Conservation (phyloP, 2,797 vertebrate species). For the Sebastes diaconus region DNA sequence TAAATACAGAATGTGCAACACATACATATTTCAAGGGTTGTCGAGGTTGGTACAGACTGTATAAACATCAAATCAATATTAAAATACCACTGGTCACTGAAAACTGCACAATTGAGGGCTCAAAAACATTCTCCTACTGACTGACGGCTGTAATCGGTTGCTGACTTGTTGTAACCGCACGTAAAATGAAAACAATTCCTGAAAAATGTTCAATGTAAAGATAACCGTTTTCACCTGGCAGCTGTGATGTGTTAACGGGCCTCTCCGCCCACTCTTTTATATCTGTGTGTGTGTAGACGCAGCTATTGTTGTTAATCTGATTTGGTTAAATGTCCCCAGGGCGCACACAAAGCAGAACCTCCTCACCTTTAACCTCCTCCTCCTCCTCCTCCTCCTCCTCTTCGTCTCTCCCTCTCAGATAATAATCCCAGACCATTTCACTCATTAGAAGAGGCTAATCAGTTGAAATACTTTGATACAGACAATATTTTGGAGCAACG, state of each 20-base stretch:
- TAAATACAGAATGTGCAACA: no score
- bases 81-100: not conserved
- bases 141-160: not conserved
- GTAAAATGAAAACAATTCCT: not conserved
- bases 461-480: slow-evolving; percentile 45
- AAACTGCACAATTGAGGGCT: not conserved
- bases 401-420: slow-evolving; percentile 33
- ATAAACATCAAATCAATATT: not conserved
- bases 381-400: not conserved
- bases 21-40: not conserved
- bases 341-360: slow-evolving; percentile 86
- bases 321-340: slow-evolving; percentile 88
- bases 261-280: slow-evolving; percentile 36
- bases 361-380: slow-evolving; percentile 70
- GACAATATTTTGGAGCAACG: not conserved
- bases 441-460: slow-evolving; percentile 59
- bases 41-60: fast-evolving
- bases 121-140: not conserved
- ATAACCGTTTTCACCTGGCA: not conserved
- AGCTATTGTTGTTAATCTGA: slow-evolving; percentile 94
- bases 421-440: slow-evolving; percentile 37
- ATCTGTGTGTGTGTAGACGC: slow-evolving; percentile 68
- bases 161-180: not conserved
- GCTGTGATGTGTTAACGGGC: slow-evolving; percentile 12
- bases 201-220: not conserved